phyloP scores from a whole-genome alignment of 2,888 invertebrate genomes.

The Drosophila putrida region DNA sequence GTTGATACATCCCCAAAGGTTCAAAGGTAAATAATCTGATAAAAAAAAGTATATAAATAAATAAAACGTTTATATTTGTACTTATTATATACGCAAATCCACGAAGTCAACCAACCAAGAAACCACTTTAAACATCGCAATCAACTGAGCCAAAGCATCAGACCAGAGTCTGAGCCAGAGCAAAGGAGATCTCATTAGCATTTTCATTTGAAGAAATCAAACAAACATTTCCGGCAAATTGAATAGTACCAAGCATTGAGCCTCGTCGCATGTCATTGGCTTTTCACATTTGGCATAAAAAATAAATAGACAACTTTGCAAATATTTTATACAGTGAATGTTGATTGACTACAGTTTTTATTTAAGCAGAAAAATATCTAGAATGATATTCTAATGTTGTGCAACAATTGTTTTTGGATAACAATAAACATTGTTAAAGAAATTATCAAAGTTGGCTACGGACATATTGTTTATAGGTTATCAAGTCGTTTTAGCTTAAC shows the following conservation, averaged over 20 bases:
- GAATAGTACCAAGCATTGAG: conserved; percentile 54
- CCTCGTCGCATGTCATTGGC: conserved; percentile 54
- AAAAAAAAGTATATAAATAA: conserved; percentile 12
- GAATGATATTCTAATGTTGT: too few species aligned
- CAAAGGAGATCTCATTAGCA: conserved; percentile 68
- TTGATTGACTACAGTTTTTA: neutral
- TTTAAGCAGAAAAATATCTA: too few species aligned
- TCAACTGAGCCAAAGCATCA: conserved; percentile 35
- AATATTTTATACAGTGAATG: neutral
- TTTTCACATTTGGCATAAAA: conserved; percentile 20
- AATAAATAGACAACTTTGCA: neutral
- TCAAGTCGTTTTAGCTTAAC: conserved; percentile 44
- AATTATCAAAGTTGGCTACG: conserved; percentile 30
- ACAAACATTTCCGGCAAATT: conserved; percentile 69
- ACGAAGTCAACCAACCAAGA: conserved; percentile 35
- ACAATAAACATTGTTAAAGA: too few species aligned
- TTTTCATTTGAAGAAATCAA: conserved; percentile 63
- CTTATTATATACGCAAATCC: conserved; percentile 41
- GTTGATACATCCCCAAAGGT: conserved; percentile 41
- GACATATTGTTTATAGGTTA: neutral
- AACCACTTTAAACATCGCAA: conserved; percentile 51
- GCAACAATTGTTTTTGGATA: too few species aligned
- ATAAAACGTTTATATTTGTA: conserved; percentile 47
- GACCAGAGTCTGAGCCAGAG: neutral
- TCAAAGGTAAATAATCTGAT: conserved; percentile 77